Base-by-base conservation (phyloP, 1,140 invertebrate species). In the Camponotus pennsylvanicus region DNA sequence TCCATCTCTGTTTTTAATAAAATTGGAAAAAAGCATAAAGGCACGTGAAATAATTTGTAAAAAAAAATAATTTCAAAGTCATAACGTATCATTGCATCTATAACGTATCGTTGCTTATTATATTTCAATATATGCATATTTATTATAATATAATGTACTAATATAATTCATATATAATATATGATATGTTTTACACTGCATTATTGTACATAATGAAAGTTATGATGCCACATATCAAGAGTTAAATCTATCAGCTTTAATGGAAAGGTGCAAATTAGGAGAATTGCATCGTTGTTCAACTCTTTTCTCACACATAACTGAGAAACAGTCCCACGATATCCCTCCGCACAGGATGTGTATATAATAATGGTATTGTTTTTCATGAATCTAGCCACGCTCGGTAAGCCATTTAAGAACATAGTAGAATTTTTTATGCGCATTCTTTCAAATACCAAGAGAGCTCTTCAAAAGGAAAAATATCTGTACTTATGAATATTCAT, bases 281-380 rank as follows among this genome's bases (percentile, higher is more conserved):
- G 79, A 83, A 83, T 73, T 83, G 79, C 79, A 83, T 83, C 79
- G 79, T 37, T 45, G 69, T 57, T 73, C 79, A 21, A 32, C 55
- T 83, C 69, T 73, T 83, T 83, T 83, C 79, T 83, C 79, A 83
- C 79, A 73, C 69, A 83, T 83, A 83, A 83, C 79, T 45, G 66
- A 83, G 69, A 32, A 73, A 83, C 67, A 83, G 69, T 83, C 79
- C 55, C 79, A 83, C 79, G 79, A 73, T 83, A 83, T 83, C 55
- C 79, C 69, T 49, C 73, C 69, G 49, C 79, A 73, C 79, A 73
- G 79, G 79, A 83, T 83, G 69, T 69, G 79, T 59, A 83, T 83
- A 83, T 83, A 83, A 83, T 83, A 83, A 83, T 83, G 79, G 79
- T 83, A 83, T 83, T 83, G 79, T 83, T 83, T 83, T 83, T 83